Base-by-base conservation (phyloP, 2,797 vertebrate species). In the Phrynocephalus vlangalii region DNA sequence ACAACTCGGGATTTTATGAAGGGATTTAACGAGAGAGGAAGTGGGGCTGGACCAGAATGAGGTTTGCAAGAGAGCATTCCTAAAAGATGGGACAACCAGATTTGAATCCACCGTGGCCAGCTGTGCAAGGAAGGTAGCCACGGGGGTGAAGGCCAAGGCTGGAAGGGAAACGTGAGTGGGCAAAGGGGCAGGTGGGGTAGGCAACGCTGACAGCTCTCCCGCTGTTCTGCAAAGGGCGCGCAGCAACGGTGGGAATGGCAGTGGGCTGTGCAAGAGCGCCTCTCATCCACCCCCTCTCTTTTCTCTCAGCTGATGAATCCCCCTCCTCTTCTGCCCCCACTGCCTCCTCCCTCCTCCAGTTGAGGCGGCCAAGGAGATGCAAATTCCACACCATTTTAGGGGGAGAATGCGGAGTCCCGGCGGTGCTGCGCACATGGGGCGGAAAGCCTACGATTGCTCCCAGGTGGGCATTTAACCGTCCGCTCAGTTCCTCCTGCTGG, bases 121-220 rank as follows among this genome's bases (percentile, higher is more conserved):
- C 88, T 93, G 88, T 38, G 3, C 50, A 0, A 0, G 1, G 0
- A 0, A 0, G 1, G 0, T 75, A 88, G 90, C 82, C 56, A 44
- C 0, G 0, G 76, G 79, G 82, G 77, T 5, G 1, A 88, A 93
- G 92, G 88, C 91, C 91, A 91, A 84, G 87, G 81, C 76, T 87
- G 79, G 88, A 87, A 87, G 76, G 33, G 75, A 11, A 77, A 78
- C n/a, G 48, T 82, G 82, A 78, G 48, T 56, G 44, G 75, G 50
- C 30, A n/a, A 60, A 82, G 60, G 48, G 87, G 86, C 79, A 88
- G 81, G 83, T 48, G 33, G 50, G 38, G 84, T 56, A 89, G 73
- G 83, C 16, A 63, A 48, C 77, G 13, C 22, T 80, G 80, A 67
- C 87, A 26, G 10, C 66, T 26, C 67, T 24, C 50, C 30, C 60